These are phyloP conservation scores for Heteromurus nitidus DNA, from an alignment of 2,888 invertebrate species.

Conservation along the genomic window DNA sequence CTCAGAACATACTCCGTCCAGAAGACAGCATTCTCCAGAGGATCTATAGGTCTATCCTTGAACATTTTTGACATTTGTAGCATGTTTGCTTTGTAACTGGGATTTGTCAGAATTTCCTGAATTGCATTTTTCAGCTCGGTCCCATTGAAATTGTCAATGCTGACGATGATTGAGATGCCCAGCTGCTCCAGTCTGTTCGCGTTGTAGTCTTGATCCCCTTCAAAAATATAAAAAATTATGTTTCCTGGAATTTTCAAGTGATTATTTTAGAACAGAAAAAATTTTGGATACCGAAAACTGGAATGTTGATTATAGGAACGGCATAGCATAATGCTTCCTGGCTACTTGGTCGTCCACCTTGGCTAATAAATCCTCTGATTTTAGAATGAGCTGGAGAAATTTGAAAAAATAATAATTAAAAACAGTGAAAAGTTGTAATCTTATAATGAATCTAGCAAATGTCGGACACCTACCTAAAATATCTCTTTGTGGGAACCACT, in stretches of 20 bases:
- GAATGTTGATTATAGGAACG: constrained; percentile 65
- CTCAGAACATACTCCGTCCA: constrained; percentile 58
- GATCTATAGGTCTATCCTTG: constrained; percentile 33
- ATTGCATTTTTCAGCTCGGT: constrained; percentile 6
- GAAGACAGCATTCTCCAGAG: constrained; percentile 33
- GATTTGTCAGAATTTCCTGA: constrained; percentile 27
- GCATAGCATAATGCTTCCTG: constrained; percentile 70
- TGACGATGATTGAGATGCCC: constrained; percentile 46
- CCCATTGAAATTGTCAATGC: constrained; percentile 41
- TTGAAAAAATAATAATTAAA: background rate
- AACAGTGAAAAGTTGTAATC: background rate
- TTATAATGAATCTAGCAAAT: constrained; percentile 38
- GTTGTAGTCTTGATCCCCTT: constrained; percentile 66
- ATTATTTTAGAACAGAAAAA: background rate
- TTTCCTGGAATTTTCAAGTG: background rate
- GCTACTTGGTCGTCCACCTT: constrained; percentile 59
- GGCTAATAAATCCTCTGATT: constrained; percentile 66
- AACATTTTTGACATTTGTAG: constrained; percentile 3
- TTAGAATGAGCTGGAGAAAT: constrained; percentile 46
- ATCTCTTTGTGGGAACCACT: constrained; percentile 73
- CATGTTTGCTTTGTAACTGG: background rate
- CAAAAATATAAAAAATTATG: background rate
- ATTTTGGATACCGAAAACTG: constrained; percentile 54
- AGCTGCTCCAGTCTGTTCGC: constrained; percentile 51
- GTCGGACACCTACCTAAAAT: constrained; percentile 56